Evolutionary conservation across 1,140 invertebrate species (phyloP).

Genomic region (Holcopasites calliopsidis): DNA sequence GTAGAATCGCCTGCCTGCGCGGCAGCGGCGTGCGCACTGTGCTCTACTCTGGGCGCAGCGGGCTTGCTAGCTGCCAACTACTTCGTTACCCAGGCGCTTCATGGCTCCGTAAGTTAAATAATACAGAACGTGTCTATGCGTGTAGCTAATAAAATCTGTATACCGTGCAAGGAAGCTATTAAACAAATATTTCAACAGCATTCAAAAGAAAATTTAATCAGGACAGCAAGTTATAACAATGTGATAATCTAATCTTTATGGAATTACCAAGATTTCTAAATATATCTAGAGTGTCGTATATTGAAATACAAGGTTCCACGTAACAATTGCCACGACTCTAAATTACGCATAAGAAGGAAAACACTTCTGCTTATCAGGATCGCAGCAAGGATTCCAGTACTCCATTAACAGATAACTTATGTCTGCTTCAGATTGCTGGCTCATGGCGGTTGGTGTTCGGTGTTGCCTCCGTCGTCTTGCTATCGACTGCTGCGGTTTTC

Average conservation of each 20-base stretch:
- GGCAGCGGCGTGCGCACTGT: constrained; percentile 81
- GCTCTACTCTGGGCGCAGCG: constrained; percentile 81
- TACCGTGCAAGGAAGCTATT: no score
- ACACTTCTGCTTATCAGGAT: neutral
- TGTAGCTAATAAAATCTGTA: neutral
- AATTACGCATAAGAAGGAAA: no score
- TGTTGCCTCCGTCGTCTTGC: constrained; percentile 80
- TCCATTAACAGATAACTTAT: no score
- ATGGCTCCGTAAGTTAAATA: constrained; percentile 80
- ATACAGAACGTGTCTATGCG: neutral
- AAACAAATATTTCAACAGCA: no score
- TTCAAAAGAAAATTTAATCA: no score
- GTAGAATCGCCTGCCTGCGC: constrained; percentile 77
- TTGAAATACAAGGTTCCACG: no score
- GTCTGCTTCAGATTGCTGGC: constrained; percentile 79
- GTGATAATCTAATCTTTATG: no score
- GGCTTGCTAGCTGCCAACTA: constrained; percentile 82
- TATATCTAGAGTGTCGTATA: no score
- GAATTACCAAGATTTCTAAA: no score
- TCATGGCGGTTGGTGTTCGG: constrained; percentile 82
- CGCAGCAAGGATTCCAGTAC: neutral
- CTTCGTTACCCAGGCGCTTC: constrained; percentile 81
- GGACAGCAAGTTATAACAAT: no score
- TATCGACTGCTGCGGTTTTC: constrained; percentile 80
- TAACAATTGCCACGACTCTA: no score